Conservation (phyloP, 2,113 vertebrate genomes). For the Tenebrosternarchus preto region DNA sequence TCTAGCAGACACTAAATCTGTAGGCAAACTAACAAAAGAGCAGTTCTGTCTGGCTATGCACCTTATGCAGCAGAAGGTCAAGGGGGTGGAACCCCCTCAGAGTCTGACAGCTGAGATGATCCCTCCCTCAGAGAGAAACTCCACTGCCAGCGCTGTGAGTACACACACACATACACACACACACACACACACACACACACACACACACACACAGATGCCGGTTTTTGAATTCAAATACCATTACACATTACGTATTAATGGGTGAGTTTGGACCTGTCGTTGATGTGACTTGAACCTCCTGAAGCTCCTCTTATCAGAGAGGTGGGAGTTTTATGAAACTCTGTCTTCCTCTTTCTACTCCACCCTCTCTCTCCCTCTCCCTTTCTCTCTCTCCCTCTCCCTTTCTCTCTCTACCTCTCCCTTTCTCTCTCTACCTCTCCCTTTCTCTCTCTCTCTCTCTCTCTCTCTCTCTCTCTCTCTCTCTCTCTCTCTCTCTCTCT, state of each 20-base stretch:
- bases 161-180: background rate
- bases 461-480: background rate
- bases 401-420: background rate
- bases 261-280: background rate
- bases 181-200: background rate
- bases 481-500: background rate
- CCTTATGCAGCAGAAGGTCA: slow-evolving; percentile 93
- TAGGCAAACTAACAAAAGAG: slow-evolving; percentile 89
- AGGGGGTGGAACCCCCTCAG: slow-evolving; percentile 89
- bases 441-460: background rate
- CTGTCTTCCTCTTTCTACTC: slow-evolving; percentile 40
- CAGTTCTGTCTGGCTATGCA: slow-evolving; percentile 97
- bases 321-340: slow-evolving; percentile 14
- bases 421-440: slow-evolving; percentile 23
- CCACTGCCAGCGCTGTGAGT: slow-evolving; percentile 63
- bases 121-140: slow-evolving; percentile 86
- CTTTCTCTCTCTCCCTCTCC: background rate
- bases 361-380: slow-evolving; percentile 20
- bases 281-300: background rate
- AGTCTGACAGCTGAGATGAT: slow-evolving; percentile 89
- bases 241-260: background rate
- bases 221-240: too few species aligned
- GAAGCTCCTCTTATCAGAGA: background rate
- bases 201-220: background rate
- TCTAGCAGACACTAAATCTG: slow-evolving; percentile 89